Conservation (phyloP, 1,140 invertebrate species). For the Parasteatoda tepidariorum region DNA sequence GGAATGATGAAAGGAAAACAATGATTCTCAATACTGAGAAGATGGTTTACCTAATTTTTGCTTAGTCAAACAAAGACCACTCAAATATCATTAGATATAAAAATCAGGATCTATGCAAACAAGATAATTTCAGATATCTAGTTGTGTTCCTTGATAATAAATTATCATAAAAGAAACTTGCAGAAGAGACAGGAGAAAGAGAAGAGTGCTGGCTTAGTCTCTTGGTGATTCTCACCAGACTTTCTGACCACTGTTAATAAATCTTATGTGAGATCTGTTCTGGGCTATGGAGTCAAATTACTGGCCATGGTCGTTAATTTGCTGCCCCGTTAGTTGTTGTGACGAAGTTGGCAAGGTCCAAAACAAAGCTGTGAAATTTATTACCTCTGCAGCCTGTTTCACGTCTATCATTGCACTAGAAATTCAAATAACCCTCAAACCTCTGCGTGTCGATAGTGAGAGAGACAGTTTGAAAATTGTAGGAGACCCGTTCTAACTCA, state of each 20-base stretch:
- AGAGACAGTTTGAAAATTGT: neutral
- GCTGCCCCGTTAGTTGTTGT: neutral
- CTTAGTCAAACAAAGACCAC: neutral
- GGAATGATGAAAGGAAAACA: neutral
- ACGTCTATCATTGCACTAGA: slow-evolving; percentile 1
- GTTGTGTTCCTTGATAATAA: neutral
- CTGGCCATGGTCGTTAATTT: neutral
- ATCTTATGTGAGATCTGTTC: neutral
- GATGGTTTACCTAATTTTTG: neutral
- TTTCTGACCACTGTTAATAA: neutral
- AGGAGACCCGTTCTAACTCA: neutral
- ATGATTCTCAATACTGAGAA: slow-evolving; percentile 1
- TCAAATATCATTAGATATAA: neutral
- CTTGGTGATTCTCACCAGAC: neutral
- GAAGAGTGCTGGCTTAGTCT: neutral
- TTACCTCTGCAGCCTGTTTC: neutral
- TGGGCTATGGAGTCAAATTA: neutral
- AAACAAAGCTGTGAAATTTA: slow-evolving; percentile 4
- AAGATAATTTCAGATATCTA: neutral
- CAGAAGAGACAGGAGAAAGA: neutral
- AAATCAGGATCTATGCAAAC: neutral
- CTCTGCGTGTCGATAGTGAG: neutral
- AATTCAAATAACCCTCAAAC: neutral
- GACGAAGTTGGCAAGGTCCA: neutral
- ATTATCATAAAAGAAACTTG: neutral